These are phyloP conservation scores for Heliocidaris tuberculata DNA, from an alignment of 35 echinoderm and acorn worm species.

Conservation along the genomic window DNA sequence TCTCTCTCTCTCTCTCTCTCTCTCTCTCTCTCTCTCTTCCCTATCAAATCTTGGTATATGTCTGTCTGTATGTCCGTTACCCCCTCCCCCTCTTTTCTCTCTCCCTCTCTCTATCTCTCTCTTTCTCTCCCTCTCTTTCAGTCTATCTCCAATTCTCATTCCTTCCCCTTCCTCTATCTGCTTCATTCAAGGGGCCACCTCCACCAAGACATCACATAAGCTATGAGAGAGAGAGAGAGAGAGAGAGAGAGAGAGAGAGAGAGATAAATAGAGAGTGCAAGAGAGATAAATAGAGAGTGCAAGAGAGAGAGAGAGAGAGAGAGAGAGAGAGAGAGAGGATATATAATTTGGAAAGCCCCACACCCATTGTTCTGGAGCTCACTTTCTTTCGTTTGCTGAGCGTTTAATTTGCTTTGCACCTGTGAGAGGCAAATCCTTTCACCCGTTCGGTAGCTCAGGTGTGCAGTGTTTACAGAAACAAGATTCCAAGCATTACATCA, in stretches of 20 bases:
- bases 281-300: too few species aligned
- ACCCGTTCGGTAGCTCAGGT: slow-evolving; percentile 30
- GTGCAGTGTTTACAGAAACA: slow-evolving; percentile 25
- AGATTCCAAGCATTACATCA: neutral
- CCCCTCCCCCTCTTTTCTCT: too few species aligned
- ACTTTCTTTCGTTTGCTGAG: neutral
- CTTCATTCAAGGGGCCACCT: neutral
- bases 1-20: neutral
- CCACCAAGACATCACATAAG: neutral
- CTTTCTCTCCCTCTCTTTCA: neutral
- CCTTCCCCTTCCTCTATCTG: neutral
- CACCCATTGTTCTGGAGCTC: slow-evolving; percentile 1
- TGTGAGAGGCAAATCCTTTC: neutral
- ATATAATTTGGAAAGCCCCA: neutral
- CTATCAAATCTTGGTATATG: too few species aligned
- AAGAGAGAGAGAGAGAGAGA: too few species aligned
- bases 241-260: too few species aligned
- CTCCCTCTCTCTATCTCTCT: neutral
- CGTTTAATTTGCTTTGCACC: slow-evolving; percentile 52
- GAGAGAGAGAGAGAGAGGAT: neutral
- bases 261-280: too few species aligned
- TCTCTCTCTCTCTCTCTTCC: neutral
- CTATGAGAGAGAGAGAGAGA: neutral
- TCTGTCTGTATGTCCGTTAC: too few species aligned
- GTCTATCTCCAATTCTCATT: neutral